These are phyloP conservation scores for Trichechus manatus DNA, from an alignment of 2,113 vertebrate species.

Conservation along the genomic window DNA sequence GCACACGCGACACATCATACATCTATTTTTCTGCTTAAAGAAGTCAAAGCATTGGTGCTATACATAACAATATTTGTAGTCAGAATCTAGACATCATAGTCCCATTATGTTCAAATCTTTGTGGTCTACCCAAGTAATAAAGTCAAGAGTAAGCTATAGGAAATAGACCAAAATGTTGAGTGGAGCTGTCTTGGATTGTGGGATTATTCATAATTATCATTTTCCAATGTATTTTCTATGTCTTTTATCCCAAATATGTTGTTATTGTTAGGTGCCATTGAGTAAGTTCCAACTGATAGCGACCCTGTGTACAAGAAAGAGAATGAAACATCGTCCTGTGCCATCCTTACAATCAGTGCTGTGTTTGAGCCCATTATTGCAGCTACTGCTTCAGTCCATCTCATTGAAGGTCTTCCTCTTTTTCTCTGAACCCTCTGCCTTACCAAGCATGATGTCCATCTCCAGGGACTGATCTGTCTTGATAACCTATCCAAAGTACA, in stretches of 20 bases:
- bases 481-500: too few relatives aligned
- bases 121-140: background rate
- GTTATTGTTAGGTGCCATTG: too few relatives aligned
- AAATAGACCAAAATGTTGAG: background rate
- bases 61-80: background rate
- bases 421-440: too few relatives aligned
- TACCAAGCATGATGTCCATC: too few relatives aligned
- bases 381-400: too few relatives aligned
- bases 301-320: too few relatives aligned
- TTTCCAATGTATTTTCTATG: background rate
- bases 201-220: background rate
- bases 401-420: too few relatives aligned
- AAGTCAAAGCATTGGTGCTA: background rate
- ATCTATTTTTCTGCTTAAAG: background rate
- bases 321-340: too few relatives aligned
- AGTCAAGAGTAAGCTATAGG: background rate
- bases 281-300: too few relatives aligned
- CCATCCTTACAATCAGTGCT: too few relatives aligned
- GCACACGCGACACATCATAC: background rate
- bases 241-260: constrained; percentile 24
- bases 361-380: too few relatives aligned
- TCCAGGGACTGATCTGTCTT: too few relatives aligned
- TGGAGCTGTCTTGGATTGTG: background rate
- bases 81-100: background rate
- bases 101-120: background rate